These are phyloP conservation scores for Heteromurus nitidus DNA, from an alignment of 2,888 invertebrate species.

Conservation along the genomic window DNA sequence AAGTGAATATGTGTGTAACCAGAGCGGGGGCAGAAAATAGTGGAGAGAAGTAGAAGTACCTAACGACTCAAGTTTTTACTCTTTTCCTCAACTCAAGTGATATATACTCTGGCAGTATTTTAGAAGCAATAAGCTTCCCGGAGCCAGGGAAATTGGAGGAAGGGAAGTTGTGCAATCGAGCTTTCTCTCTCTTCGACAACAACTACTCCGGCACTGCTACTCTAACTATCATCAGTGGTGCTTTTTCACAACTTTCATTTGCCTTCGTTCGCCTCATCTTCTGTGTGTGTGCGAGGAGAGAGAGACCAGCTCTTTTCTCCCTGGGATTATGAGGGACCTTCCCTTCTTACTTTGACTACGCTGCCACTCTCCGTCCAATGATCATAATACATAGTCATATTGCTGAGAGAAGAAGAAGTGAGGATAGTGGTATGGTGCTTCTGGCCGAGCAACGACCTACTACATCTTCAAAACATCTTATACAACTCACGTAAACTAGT, in stretches of 20 bases:
- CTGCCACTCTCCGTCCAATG: slow-evolving; percentile 23
- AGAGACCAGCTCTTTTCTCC: too few relatives aligned
- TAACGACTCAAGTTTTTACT: not conserved
- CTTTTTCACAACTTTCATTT: slow-evolving; percentile 20
- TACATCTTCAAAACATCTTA: slow-evolving; percentile 20
- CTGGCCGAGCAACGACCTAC: slow-evolving; percentile 34
- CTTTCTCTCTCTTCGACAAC: slow-evolving; percentile 33
- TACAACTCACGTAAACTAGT: slow-evolving; percentile 26
- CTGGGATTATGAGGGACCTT: slow-evolving; percentile 44
- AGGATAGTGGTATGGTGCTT: not conserved
- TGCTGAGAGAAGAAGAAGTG: too few relatives aligned
- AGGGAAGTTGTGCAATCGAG: slow-evolving; percentile 41
- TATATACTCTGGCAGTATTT: slow-evolving; percentile 34
- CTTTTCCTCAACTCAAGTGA: slow-evolving; percentile 1
- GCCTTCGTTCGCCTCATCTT: not conserved
- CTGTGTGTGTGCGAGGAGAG: too few relatives aligned
- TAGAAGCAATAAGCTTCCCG: slow-evolving; percentile 45
- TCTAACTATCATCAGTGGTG: not conserved
- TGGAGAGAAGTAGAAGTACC: not conserved
- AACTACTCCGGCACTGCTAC: not conserved
- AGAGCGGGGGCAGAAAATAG: not conserved
- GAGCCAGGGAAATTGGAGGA: slow-evolving; percentile 54
- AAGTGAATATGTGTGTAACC: slow-evolving; percentile 5
- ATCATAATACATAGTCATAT: too few relatives aligned
- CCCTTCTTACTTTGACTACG: slow-evolving; percentile 8